Evolutionary conservation across 2,113 vertebrate species (phyloP), one percentile per base, ranked within the genome.

Genomic region (Atlantisia rogersi): DNA sequence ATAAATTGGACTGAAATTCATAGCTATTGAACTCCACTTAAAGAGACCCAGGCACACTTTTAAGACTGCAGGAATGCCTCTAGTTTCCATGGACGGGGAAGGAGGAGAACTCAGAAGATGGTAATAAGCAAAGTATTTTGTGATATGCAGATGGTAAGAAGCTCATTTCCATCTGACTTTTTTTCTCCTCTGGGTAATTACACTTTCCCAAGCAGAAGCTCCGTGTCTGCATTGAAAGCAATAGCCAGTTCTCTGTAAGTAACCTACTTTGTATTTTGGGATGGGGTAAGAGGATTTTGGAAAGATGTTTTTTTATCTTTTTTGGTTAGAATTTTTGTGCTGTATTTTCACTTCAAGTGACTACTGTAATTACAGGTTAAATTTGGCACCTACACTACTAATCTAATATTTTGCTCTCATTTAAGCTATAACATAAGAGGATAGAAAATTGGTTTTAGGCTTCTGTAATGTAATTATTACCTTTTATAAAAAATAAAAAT

Each of bases 391-490:
- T 63, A 65, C 22, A 59, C 20, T 77, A 26, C 80, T 87, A 89
- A 88, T 79, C 78, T 73, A 93, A 58, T 92, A 80, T 91, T 93
- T 90, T 91, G 50, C 28, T 95, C 17, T 86, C 63, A 81, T 93
- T 97, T 89, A 75, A 73, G 56, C 85, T 63, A 60, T 74, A 93
- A 86, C 29, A 26, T 82, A 95, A 85, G n/a, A 88, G 86, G 76
- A 71, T 6, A 86, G 63, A 88, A 95, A 95, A 96, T 87, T 71
- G 76, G 40, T 85, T 93, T 84, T 78, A 91, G 83, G 44, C 46
- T 91, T 93, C 82, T 68, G 19, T 59, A 95, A 96, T 85, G 59
- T 69, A 97, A 95, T 95, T 85, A 91, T 92, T 89, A 93, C 69
- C 77, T 87, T 88, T 75, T 60, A 76, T 52, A 11, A 19, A 62